phyloP scores from a whole-genome alignment of 2,888 invertebrate genomes.

The Epistrophe grossulariae region DNA sequence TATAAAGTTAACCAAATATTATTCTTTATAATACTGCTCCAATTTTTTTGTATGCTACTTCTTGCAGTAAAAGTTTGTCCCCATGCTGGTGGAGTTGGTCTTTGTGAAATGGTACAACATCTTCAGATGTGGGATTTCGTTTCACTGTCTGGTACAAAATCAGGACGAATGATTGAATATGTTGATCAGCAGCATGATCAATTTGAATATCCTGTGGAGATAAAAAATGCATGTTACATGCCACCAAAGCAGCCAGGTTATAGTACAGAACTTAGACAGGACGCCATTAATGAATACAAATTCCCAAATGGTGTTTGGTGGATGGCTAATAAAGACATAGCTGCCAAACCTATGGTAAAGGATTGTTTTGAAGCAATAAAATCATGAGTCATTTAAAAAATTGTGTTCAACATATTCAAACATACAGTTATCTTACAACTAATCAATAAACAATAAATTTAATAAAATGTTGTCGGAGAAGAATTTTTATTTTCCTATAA shows the following conservation, averaged over 20 bases:
- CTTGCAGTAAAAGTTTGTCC: slow-evolving; percentile 94
- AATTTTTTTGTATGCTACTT: slow-evolving; percentile 51
- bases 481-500: too few relatives aligned
- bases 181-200: slow-evolving; percentile 96
- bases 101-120: slow-evolving; percentile 97
- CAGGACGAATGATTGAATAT: slow-evolving; percentile 92
- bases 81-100: slow-evolving; percentile 96
- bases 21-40: too few relatives aligned
- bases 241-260: slow-evolving; percentile 92
- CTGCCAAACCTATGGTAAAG: not conserved
- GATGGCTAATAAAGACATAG: slow-evolving; percentile 82
- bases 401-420: not conserved
- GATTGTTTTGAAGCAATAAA: not conserved
- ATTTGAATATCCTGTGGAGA: slow-evolving; percentile 89
- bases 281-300: slow-evolving; percentile 88
- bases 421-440: too few relatives aligned
- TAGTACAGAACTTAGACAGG: slow-evolving; percentile 90
- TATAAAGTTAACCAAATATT: not conserved
- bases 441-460: too few relatives aligned
- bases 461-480: too few relatives aligned
- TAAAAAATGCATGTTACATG: slow-evolving; percentile 88
- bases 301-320: slow-evolving; percentile 93
- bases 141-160: slow-evolving; percentile 88
- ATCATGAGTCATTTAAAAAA: not conserved
- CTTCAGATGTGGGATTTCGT: slow-evolving; percentile 95